Conservation (phyloP, 2,797 vertebrate genomes). For the Emydoidea blandingii region DNA sequence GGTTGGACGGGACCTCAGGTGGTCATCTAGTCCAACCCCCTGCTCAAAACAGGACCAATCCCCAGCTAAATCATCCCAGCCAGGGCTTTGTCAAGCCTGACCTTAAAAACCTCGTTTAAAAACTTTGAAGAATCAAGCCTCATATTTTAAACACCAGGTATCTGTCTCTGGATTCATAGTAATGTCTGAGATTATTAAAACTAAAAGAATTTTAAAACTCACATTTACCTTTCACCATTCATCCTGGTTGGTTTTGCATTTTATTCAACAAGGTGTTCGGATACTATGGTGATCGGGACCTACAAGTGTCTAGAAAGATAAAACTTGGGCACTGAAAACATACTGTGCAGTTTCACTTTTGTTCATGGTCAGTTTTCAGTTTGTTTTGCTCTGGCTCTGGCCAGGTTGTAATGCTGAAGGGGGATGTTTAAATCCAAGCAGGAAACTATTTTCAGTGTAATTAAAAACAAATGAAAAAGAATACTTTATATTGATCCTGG, state of each 20-base stretch:
- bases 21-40: no score
- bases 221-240: neutral
- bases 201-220: neutral
- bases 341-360: neutral
- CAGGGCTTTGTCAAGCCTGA: no score
- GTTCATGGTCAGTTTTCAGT: neutral
- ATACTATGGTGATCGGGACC: neutral
- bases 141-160: neutral
- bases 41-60: no score
- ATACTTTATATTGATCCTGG: neutral
- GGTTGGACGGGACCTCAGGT: no score
- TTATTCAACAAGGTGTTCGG: neutral
- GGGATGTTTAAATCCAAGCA: neutral
- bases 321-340: neutral
- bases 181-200: neutral
- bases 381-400: neutral
- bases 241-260: neutral
- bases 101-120: no score
- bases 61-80: no score
- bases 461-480: neutral
- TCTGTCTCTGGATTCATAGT: neutral
- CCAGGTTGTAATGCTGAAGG: neutral
- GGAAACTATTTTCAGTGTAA: neutral
- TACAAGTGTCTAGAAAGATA: neutral
- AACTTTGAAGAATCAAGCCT: neutral